These are phyloP conservation scores for Aphodius granarius DNA, from an alignment of 2,888 invertebrate genomes.

Conservation along the genomic window DNA sequence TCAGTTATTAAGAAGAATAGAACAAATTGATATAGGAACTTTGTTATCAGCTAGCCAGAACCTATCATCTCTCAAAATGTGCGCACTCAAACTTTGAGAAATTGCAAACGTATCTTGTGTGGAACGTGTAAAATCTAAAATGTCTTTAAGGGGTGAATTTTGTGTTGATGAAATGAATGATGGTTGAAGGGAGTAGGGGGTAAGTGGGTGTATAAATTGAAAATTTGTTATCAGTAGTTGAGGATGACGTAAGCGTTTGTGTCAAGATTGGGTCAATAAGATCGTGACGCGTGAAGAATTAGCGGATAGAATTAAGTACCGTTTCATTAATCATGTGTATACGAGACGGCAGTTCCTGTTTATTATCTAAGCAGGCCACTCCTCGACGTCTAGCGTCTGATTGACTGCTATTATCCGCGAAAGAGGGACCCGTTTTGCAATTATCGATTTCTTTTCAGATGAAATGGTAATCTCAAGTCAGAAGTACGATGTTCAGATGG, in stretches of 20 bases:
- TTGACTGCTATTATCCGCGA: slow-evolving; percentile 23
- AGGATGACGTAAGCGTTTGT: background rate
- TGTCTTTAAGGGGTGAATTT: too few species aligned
- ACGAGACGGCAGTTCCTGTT: slow-evolving; percentile 41
- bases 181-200: background rate
- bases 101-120: too few species aligned
- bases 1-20: too few species aligned
- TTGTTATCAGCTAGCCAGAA: too few species aligned
- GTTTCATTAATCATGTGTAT: slow-evolving; percentile 52
- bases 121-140: too few species aligned
- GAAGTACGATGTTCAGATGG: slow-evolving; percentile 77
- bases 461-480: slow-evolving; percentile 82
- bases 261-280: slow-evolving; percentile 31
- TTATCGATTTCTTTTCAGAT: slow-evolving; percentile 55
- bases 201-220: slow-evolving; percentile 31
- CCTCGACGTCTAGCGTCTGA: slow-evolving; percentile 32
- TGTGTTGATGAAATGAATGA: too few species aligned
- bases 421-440: background rate
- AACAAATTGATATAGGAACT: too few species aligned
- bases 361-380: slow-evolving; percentile 49
- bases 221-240: slow-evolving; percentile 41
- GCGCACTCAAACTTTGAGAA: too few species aligned
- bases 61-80: too few species aligned
- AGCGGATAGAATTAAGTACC: slow-evolving; percentile 50
- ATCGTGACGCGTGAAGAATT: slow-evolving; percentile 52